These are phyloP conservation scores for Leptodactylus fallax DNA, from an alignment of 2,797 vertebrate species.

Conservation along the genomic window DNA sequence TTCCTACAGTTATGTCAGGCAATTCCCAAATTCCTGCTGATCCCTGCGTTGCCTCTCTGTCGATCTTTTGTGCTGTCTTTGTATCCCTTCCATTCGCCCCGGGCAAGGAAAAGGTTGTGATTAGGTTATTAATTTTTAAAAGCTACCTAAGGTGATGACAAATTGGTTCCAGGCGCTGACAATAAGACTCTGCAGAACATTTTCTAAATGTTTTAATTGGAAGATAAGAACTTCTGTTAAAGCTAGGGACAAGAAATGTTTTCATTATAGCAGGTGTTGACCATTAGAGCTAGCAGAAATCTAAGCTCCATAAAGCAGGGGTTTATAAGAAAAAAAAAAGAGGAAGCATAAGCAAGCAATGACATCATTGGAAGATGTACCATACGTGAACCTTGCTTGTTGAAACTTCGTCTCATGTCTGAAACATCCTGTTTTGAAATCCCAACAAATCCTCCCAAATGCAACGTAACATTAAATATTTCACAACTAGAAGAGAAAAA, in stretches of 20 bases:
- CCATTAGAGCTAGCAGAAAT: slow-evolving; percentile 71
- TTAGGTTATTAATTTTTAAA: slow-evolving; percentile 60
- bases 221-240: slow-evolving; percentile 72
- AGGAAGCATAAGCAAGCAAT: slow-evolving; percentile 72
- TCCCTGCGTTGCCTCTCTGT: slow-evolving; percentile 31
- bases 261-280: slow-evolving; percentile 71
- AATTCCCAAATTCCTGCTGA: slow-evolving; percentile 47
- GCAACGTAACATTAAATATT: slow-evolving; percentile 67
- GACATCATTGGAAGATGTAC: slow-evolving; percentile 73
- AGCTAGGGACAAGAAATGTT: slow-evolving; percentile 69
- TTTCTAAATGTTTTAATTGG: slow-evolving; percentile 77
- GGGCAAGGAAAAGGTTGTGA: slow-evolving; percentile 50
- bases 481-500: slow-evolving; percentile 17
- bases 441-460: slow-evolving; percentile 67
- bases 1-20: slow-evolving; percentile 19
- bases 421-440: slow-evolving; percentile 73
- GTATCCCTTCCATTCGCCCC: slow-evolving; percentile 48
- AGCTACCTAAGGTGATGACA: slow-evolving; percentile 61
- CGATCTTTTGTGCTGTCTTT: slow-evolving; percentile 22
- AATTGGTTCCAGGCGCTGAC: slow-evolving; percentile 70
- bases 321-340: slow-evolving; percentile 67
- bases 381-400: slow-evolving; percentile 70
- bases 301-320: slow-evolving; percentile 69
- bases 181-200: slow-evolving; percentile 69
- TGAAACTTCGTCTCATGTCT: slow-evolving; percentile 69